Percentiles rank a stretch among this genome's conserved stretches.
These are phyloP conservation scores for Tethya wilhelma DNA, from an alignment of 37 sponge, comb jelly and placozoan genomes.

Conservation along the genomic window DNA sequence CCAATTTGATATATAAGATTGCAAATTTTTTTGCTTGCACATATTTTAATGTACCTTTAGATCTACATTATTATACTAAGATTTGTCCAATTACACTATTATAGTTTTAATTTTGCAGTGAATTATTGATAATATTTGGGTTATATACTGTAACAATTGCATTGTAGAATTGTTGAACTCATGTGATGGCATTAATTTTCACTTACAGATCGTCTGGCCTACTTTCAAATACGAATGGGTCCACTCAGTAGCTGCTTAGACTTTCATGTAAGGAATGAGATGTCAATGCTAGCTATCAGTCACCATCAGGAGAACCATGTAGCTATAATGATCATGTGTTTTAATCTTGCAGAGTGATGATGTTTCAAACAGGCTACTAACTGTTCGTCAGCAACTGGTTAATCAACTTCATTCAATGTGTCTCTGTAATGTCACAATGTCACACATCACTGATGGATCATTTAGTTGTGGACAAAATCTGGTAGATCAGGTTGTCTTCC, in stretches of 20 bases:
- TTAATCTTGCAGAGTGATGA: not conserved
- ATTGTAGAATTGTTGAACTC: not conserved
- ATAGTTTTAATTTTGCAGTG: too few relatives aligned
- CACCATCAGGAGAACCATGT: not conserved
- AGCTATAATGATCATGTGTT: too few relatives aligned
- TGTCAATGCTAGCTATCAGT: not conserved
- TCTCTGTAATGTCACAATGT: constrained; percentile 2
- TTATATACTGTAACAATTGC: too few relatives aligned
- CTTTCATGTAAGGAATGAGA: constrained; percentile 19
- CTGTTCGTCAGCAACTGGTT: constrained; percentile 9
- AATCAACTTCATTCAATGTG: not conserved
- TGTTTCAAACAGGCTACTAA: not conserved
- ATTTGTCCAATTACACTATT: too few relatives aligned
- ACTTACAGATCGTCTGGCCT: constrained; percentile 21
- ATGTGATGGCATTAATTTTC: not conserved
- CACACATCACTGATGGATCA: not conserved
- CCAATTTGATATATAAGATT: too few relatives aligned
- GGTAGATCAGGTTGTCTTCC: constrained; percentile 23
- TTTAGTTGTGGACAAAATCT: constrained; percentile 35
- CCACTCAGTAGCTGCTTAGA: constrained; percentile 14
- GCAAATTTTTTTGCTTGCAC: too few relatives aligned
- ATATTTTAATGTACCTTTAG: too few relatives aligned
- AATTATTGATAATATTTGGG: too few relatives aligned
- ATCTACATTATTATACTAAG: too few relatives aligned
- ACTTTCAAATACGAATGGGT: constrained; percentile 23